Evolutionary conservation across 2,797 vertebrate species (phyloP).

Genomic region (Channallabes apus): DNA sequence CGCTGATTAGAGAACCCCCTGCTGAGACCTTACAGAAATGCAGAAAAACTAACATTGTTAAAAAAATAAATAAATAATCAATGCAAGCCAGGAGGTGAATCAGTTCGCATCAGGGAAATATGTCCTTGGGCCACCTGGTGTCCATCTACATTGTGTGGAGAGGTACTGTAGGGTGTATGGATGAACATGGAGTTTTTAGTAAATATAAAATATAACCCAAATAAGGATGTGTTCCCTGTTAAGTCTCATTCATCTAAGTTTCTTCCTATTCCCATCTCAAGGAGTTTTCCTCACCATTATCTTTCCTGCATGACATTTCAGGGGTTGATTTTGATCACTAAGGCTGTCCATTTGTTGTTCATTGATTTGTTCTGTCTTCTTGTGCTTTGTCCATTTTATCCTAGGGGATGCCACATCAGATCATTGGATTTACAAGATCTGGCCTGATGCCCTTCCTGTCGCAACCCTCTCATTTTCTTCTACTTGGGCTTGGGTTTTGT

Average conservation of each 20-base stretch:
- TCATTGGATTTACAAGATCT: too few relatives aligned
- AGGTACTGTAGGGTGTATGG: not conserved
- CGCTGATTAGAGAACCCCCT: conserved; percentile 18
- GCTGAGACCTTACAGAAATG: conserved; percentile 15
- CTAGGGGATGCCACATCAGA: too few relatives aligned
- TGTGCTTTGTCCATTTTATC: too few relatives aligned
- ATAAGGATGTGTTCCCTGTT: too few relatives aligned
- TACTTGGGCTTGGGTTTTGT: too few relatives aligned
- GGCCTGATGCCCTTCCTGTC: too few relatives aligned
- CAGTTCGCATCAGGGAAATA: not conserved
- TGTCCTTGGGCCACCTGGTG: not conserved
- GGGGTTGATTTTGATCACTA: not conserved
- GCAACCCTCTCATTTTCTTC: too few relatives aligned
- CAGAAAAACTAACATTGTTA: conserved; percentile 8
- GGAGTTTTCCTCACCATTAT: not conserved
- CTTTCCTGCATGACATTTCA: not conserved
- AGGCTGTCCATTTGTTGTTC: not conserved
- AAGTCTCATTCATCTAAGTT: too few relatives aligned
- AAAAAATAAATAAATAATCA: not conserved
- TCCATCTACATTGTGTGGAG: not conserved
- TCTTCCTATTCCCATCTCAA: too few relatives aligned
- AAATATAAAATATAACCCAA: not conserved
- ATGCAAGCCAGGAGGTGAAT: not conserved
- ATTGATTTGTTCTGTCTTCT: too few relatives aligned
- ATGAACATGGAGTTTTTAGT: not conserved